phyloP scores from a whole-genome alignment of 2,797 vertebrate genomes.

The Tapirus indicus region DNA sequence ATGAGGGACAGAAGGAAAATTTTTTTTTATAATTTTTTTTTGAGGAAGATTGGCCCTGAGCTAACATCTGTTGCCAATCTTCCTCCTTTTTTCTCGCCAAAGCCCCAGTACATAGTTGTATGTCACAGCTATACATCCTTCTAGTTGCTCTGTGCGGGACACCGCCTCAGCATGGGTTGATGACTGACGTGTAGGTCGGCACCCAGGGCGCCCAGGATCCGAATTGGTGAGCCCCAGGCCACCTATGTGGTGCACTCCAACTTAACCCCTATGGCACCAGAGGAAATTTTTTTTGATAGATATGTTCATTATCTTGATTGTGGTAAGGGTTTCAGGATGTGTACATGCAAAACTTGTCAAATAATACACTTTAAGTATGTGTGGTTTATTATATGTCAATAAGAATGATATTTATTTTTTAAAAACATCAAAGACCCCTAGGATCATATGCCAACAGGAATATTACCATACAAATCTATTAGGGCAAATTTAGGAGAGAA shows the following conservation, averaged over 20 bases:
- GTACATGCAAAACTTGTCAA: neutral
- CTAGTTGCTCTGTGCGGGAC: no score
- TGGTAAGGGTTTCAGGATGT: neutral
- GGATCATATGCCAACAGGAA: neutral
- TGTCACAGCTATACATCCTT: no score
- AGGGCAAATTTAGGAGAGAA: neutral
- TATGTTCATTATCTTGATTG: neutral
- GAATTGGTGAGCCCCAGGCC: no score
- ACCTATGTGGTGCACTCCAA: no score
- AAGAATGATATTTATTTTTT: neutral
- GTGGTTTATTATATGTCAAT: neutral
- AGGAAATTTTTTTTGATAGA: neutral
- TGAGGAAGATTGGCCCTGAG: no score
- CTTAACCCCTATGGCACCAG: no score
- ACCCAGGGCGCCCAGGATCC: no score
- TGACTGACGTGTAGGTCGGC: no score
- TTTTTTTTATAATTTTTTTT: neutral
- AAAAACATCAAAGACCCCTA: neutral
- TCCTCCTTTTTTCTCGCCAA: no score
- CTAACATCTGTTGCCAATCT: no score
- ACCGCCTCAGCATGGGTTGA: no score
- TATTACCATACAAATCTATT: neutral
- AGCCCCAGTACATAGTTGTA: no score
- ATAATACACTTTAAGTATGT: neutral
- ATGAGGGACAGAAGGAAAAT: neutral